Base-by-base conservation (phyloP, 2,113 vertebrate species). In the Pangasianodon hypophthalmus region DNA sequence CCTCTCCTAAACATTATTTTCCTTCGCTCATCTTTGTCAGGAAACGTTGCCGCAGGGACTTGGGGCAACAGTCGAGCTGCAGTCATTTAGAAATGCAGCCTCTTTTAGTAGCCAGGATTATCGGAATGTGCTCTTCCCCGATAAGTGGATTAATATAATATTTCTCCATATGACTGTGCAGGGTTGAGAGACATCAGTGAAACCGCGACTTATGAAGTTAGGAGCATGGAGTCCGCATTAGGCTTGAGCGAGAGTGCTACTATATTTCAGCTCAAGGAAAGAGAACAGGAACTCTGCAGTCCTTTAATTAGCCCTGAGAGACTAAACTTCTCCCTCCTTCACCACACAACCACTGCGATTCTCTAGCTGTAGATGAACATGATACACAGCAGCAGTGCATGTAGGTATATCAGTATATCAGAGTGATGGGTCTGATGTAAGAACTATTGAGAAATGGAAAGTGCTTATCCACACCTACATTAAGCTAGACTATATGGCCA, bases 131-230 rank as follows among this genome's bases (percentile, higher is more conserved):
- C 90, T 88, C 90, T 91, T 90, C 84, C 88, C 93, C 71, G 93
- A 93, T 93, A 93, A 93, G 89, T 92, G 93, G 93, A 93, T 93
- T 93, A 93, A 91, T 92, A 92, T 73, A 91, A 93, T 91, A 91
- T 92, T 92, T 92, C 90, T 92, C 88, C 69, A 88, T 91, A 91
- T 90, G 88, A 81, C 87, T 92, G 81, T 79, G 79, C 58, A 83
- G 88, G 85, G 90, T 91, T 92, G 90, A 91, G 90, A 85, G 87
- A 93, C 85, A 91, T 91, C 87, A 90, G 75, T 56, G 91, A 92
- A 92, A 88, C 80, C 82, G 64, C 79, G 90, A 90, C 86, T 90
- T 91, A 90, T 91, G 83, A 89, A 91, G 90, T 91, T 90, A 87
- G 83, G 73, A 83, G 80, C 90, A 86, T 91, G 86, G 84, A 37